Base-by-base conservation (phyloP, 2,113 vertebrate species). In the Oriolus oriolus region DNA sequence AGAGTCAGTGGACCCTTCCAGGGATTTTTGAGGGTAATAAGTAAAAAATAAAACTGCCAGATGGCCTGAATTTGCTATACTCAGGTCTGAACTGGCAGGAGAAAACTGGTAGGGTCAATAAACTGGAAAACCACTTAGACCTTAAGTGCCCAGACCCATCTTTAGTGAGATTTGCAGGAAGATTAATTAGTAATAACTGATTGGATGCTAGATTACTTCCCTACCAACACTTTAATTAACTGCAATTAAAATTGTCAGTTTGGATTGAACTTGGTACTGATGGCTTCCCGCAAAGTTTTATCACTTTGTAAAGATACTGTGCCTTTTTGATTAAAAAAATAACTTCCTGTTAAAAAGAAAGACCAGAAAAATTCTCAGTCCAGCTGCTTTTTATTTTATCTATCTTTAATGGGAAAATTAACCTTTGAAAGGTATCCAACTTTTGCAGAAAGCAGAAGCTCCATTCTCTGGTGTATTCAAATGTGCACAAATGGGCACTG, bases 351-450 rank as follows among this genome's bases (percentile, higher is more conserved):
- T 87, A 35, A 77, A 75, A 83, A 69, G 49, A 37, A 80, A 79
- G 26, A 35, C 21, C 6, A 42, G 60, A 47, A 90, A 49, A 71
- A 30, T 45, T 66, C 8, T 80, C 28, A 73, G 57, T 69, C 74
- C 73, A 90, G 75, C 75, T 94, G 42, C 86, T 85, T 94, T 97
- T 96, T 93, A 91, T 92, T 90, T 89, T 95, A 92, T 50, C 85
- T 31, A 0, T 56, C n/a, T 84, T 90, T 87, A 86, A 78, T 71
- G 42, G 61, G 23, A 68, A 81, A 74, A 81, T 87, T 68, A 81
- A 79, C 60, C 65, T 92, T 71, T 90, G 69, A 84, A 94, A 93
- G 26, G n/a, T 85, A 10, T 27, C 64, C 87, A 83, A 1, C 41
- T 82, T 86, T 31, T 75, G 61, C 44, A 84, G 57, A 93, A 94